Conservation (phyloP, 1,140 invertebrate species). For the Sycobia sp. region DNA sequence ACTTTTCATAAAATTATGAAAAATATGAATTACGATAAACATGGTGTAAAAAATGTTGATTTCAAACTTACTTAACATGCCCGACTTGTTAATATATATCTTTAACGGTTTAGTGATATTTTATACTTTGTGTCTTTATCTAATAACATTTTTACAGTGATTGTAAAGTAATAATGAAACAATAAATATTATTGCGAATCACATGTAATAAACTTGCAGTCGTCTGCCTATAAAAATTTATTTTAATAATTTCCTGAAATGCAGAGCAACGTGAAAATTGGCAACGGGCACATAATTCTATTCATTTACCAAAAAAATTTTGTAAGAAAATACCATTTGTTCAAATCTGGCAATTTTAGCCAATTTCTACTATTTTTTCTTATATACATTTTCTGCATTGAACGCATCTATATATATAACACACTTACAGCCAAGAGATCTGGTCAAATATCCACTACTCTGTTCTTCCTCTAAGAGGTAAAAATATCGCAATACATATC, state of each 20-base stretch:
- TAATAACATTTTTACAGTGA: neutral
- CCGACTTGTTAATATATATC: too few species aligned
- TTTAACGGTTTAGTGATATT: too few species aligned
- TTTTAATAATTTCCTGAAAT: constrained; percentile 5
- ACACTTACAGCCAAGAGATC: constrained; percentile 29
- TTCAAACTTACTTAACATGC: constrained; percentile 4
- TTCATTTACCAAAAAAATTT: constrained; percentile 24
- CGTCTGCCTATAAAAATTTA: constrained; percentile 14
- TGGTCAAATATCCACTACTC: constrained; percentile 17
- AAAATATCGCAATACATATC: constrained; percentile 27
- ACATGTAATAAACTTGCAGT: constrained; percentile 2
- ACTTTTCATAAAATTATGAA: too few species aligned
- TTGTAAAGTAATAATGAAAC: constrained; percentile 17
- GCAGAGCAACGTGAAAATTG: constrained; percentile 15
- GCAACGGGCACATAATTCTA: constrained; percentile 16
- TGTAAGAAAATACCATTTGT: constrained; percentile 33
- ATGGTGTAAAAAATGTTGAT: neutral
- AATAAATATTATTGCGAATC: constrained; percentile 14
- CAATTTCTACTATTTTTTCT: constrained; percentile 10
- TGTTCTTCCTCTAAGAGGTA: constrained; percentile 20
- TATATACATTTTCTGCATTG: constrained; percentile 11
- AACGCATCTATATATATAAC: constrained; percentile 27
- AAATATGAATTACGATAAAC: neutral
- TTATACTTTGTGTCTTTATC: neutral
- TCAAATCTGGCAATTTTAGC: constrained; percentile 11